Evolutionary conservation across 1,140 invertebrate species (phyloP), one percentile per base, ranked within the genome.

Genomic region (Holotrichia oblita): DNA sequence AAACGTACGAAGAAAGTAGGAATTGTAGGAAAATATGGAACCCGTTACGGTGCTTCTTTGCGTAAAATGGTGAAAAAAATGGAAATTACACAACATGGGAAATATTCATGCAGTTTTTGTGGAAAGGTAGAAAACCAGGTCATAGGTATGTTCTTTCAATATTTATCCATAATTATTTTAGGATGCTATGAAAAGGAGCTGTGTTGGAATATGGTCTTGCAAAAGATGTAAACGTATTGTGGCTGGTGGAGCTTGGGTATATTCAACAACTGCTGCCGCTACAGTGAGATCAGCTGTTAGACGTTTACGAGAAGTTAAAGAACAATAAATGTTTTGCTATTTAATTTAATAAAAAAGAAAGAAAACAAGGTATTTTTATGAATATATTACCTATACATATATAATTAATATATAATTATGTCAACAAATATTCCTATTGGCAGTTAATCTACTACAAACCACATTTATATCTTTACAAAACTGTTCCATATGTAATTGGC

Each of bases 1-100:
- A 99, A 99, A 89, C 95, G 98, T 88, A 99, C 99, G 61, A 99
- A 99, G 93, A 99, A 99, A 94, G 99, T 99, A 87, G 99, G 99
- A 93, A 99, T 99, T 89, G 95, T 95, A 81, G 99, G 99, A 85
- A 99, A 99, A 91, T 99, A 99, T 93, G 99, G 98, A 87, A 99
- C 98, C 87, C 92, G 99, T 89, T 99, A 99, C 92, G 99, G 99
- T 93, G 98, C 99, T 84, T 99, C 98, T 27, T 92, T 99, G n/a
- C 93, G 99, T 89, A 99, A 99, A 89, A 99, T 97, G 93, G 96
- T 99, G 40, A 99, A 99, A 88, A 99, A 99, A 86, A 99, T 99
- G 94, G 99, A 99, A 95, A 96, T 99, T 73, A 98, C 98, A 44
- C 99, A 99, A 88, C 99, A 99, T 88, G 93, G 94, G 79, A 99